Percentiles rank a stretch among this genome's conserved stretches.
These are phyloP conservation scores for Cactoblastis cactorum DNA, from an alignment of 2,888 invertebrate genomes.

Conservation along the genomic window DNA sequence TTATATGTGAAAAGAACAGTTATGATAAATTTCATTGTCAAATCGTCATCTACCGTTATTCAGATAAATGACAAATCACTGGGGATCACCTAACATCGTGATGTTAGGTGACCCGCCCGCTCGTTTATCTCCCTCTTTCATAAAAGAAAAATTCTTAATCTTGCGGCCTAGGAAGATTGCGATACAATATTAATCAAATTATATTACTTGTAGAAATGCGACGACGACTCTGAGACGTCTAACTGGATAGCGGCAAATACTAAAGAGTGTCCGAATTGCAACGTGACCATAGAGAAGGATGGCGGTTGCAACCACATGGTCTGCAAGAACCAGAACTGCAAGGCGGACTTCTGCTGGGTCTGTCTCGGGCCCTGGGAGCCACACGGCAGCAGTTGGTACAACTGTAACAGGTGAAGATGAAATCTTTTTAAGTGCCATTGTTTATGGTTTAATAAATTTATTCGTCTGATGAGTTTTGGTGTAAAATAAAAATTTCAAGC, in stretches of 20 bases:
- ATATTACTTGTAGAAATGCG: slow-evolving; percentile 85
- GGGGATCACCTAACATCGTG: too few species aligned
- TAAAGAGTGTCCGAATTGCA: slow-evolving; percentile 99
- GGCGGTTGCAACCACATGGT: slow-evolving; percentile 99
- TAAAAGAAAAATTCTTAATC: too few species aligned
- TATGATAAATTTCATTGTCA: too few species aligned
- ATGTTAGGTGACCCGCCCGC: too few species aligned
- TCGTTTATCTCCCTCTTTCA: too few species aligned
- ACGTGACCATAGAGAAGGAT: slow-evolving; percentile 97
- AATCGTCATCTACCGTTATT: too few species aligned
- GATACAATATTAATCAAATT: neutral
- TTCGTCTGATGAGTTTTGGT: too few species aligned
- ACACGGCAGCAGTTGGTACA: slow-evolving; percentile 98
- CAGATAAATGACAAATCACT: too few species aligned
- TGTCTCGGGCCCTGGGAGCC: slow-evolving; percentile 99
- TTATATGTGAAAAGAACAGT: too few species aligned
- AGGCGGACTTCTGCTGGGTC: slow-evolving; percentile 99
- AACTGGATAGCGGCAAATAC: slow-evolving; percentile 99
- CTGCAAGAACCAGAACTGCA: slow-evolving; percentile 98
- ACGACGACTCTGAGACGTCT: slow-evolving; percentile 98
- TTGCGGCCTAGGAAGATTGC: too few species aligned
- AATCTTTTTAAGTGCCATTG: neutral
- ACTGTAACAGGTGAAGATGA: slow-evolving; percentile 88
- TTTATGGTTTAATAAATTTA: too few species aligned
- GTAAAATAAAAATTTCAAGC: too few species aligned